phyloP scores from a whole-genome alignment of 2,888 invertebrate species.

The Acanthococcus lagerstroemiae region DNA sequence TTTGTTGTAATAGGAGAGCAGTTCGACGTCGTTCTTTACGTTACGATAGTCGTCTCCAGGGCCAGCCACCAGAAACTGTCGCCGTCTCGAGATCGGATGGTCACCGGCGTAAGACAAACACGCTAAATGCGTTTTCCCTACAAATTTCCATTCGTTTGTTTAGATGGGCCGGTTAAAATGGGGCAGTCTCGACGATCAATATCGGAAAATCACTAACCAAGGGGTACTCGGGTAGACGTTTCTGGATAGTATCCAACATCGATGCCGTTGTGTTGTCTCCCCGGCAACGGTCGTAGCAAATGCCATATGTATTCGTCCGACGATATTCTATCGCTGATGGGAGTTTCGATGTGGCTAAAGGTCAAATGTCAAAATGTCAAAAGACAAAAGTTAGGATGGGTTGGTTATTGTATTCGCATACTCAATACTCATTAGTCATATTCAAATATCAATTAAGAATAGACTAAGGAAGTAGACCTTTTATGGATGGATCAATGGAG shows the following conservation, averaged over 20 bases:
- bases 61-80: slow-evolving; percentile 52
- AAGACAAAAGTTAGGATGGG: not conserved
- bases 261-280: slow-evolving; percentile 18
- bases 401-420: not conserved
- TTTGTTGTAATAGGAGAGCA: slow-evolving; percentile 71
- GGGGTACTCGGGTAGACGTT: slow-evolving; percentile 5
- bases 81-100: slow-evolving; percentile 64
- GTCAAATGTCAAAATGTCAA: not conserved
- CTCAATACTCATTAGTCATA: no score
- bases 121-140: slow-evolving; percentile 72
- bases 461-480: no score
- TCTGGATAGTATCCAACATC: slow-evolving; percentile 27
- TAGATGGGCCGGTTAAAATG: no score
- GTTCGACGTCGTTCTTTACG: slow-evolving; percentile 73
- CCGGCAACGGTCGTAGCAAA: slow-evolving; percentile 25
- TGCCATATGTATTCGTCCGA: slow-evolving; percentile 60
- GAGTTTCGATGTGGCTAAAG: slow-evolving; percentile 47
- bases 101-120: slow-evolving; percentile 75
- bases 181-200: no score
- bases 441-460: no score
- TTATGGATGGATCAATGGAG: no score
- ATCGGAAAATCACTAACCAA: slow-evolving; percentile 16
- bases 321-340: slow-evolving; percentile 52
- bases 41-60: slow-evolving; percentile 55
- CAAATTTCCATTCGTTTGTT: no score